Base-by-base conservation (phyloP, 2,888 invertebrate genomes). In the Tineola bisselliella region DNA sequence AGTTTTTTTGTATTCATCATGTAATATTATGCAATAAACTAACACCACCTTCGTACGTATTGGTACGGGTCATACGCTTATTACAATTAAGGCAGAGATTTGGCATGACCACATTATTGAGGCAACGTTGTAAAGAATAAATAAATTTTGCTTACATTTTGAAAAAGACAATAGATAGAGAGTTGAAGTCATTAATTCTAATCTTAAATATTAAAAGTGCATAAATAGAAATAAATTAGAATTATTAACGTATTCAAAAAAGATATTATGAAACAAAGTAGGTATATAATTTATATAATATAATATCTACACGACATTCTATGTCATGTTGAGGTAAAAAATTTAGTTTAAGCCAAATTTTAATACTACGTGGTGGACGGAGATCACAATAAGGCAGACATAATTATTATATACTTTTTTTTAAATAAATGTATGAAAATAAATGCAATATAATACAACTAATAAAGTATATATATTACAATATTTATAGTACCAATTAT, bases 361-460 rank as follows among this genome's bases (percentile, higher is more conserved):
- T 48, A 48, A 48, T 48, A 48, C 48, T 48, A 48, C n/a, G 15
- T 48, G 48, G n/a, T 15, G 48, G 48, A 48, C 48, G 48, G 48
- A 48, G 48, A 48, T 48, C 77, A 76, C 73, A 72, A 73, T 81
- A 84, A 81, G 84, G 84, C 84, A 82, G 77, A 31, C 25, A 25
- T 25, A 25, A 25, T 25, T 25, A 25, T 2, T 25, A 25, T 25
- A 25, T 56, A 56, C 19, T 19, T 25, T 25, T 19, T 56, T 52
- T 56, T 57, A 6, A 8, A 57, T 25, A 25, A 58, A 48, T 3
- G 15, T 58, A 33, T 58, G 17, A 18, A 56, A 19, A 18, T 48
- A 48, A 13, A 48, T 13, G 13, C 15, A 38, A 38, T n/a, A 38
- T 38, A 12, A 38, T 38, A 38, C 38, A 38, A 25, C 25, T 25